Evolutionary conservation across 1,140 invertebrate species (phyloP).

Genomic region (Streblospio benedicti): DNA sequence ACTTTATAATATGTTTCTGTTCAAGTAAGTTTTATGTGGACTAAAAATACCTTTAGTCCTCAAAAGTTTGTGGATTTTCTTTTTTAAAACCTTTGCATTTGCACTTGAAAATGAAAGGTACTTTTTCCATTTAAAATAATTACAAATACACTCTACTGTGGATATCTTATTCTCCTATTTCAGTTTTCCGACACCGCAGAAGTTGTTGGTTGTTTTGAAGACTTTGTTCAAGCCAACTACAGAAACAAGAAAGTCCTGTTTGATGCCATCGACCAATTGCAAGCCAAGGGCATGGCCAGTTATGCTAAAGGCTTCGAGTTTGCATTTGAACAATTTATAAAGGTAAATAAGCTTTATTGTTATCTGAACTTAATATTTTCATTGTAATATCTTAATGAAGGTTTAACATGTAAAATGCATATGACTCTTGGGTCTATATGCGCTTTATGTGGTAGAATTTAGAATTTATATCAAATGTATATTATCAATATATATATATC

Average conservation of each 20-base stretch:
- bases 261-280: constrained; percentile 28
- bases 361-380: constrained; percentile 5
- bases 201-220: constrained; percentile 47
- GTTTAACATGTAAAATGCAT: too few species aligned
- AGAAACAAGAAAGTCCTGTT: constrained; percentile 49
- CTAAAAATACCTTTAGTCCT: neutral
- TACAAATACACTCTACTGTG: neutral
- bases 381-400: neutral
- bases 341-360: constrained; percentile 35
- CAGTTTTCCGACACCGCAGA: constrained; percentile 35
- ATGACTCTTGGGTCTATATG: too few species aligned
- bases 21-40: neutral
- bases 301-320: constrained; percentile 35
- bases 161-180: constrained; percentile 15
- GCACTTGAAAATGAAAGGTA: neutral
- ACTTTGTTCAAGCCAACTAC: constrained; percentile 51
- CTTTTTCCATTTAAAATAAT: neutral
- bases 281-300: constrained; percentile 36
- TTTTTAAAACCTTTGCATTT: neutral
- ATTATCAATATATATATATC: too few species aligned
- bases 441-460: too few species aligned
- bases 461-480: too few species aligned
- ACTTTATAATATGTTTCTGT: neutral
- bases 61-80: neutral
- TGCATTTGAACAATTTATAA: constrained; percentile 42